Conservation (phyloP, 92 coral and sea anemone genomes). For the Chrysogorgia sp. region DNA sequence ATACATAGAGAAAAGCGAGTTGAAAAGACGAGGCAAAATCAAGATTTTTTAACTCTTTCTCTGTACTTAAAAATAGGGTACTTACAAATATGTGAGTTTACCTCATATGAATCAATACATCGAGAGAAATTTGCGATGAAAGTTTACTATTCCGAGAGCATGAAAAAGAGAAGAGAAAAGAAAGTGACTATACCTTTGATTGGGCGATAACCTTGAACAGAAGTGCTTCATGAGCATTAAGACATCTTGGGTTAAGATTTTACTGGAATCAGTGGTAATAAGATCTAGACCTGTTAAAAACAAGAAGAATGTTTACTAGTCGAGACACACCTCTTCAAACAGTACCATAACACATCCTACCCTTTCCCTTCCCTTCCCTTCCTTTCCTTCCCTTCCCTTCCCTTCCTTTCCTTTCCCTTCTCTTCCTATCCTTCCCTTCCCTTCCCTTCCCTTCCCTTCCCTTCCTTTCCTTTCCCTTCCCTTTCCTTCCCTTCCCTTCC, state of each 20-base stretch:
- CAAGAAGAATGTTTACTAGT: background rate
- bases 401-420: too few relatives aligned
- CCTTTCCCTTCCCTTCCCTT: too few relatives aligned
- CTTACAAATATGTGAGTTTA: too few relatives aligned
- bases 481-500: too few relatives aligned
- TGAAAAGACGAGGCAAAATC: too few relatives aligned
- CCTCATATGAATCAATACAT: background rate
- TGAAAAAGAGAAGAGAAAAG: background rate
- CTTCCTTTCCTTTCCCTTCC: too few relatives aligned
- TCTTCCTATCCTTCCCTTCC: too few relatives aligned
- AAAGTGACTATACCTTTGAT: constrained; percentile 84
- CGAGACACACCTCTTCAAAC: background rate
- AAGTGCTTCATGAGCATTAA: constrained; percentile 90
- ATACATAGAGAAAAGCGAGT: too few relatives aligned
- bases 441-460: too few relatives aligned
- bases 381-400: too few relatives aligned
- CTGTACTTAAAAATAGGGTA: too few relatives aligned
- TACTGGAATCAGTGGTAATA: constrained; percentile 79
- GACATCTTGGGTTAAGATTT: constrained; percentile 88
- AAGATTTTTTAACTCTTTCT: too few relatives aligned
- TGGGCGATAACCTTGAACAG: constrained; percentile 90
- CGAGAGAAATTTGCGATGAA: background rate
- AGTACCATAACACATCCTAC: background rate
- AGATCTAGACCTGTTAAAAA: constrained; percentile 58
- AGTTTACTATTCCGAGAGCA: background rate